phyloP scores from a whole-genome alignment of 2,888 invertebrate genomes.

The Formica aserva region DNA sequence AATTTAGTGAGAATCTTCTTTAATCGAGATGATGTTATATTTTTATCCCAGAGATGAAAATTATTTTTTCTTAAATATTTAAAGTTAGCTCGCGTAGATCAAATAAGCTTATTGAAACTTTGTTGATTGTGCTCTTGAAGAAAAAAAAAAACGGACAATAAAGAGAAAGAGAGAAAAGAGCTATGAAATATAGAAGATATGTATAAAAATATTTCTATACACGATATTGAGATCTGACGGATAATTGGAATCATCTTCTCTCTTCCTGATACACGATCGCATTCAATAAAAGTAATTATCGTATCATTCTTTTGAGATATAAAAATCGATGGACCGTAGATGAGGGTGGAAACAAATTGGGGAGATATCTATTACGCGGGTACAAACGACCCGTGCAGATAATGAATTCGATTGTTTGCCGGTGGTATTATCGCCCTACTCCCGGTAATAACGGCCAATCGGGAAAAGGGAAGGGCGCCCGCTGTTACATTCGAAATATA shows the following conservation, averaged over 20 bases:
- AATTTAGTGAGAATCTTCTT: not conserved
- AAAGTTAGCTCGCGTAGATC: not conserved
- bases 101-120: not conserved
- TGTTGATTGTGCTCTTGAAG: not conserved
- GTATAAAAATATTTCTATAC: constrained; percentile 26
- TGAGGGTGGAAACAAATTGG: constrained; percentile 73
- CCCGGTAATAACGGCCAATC: constrained; percentile 79
- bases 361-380: constrained; percentile 66
- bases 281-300: constrained; percentile 74
- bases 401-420: constrained; percentile 77
- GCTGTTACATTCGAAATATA: constrained; percentile 84
- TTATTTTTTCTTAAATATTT: constrained; percentile 2
- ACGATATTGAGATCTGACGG: constrained; percentile 22
- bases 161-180: not conserved
- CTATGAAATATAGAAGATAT: not conserved
- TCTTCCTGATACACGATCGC: constrained; percentile 65
- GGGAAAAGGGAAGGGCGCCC: constrained; percentile 80
- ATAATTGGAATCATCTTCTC: constrained; percentile 63
- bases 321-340: constrained; percentile 70
- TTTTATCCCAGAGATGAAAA: not conserved
- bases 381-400: constrained; percentile 70
- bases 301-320: constrained; percentile 61
- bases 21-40: not conserved
- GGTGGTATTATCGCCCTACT: constrained; percentile 73
- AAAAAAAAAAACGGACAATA: not conserved